phyloP scores from a whole-genome alignment of 1,140 invertebrate species.

The Drosophila cardini region DNA sequence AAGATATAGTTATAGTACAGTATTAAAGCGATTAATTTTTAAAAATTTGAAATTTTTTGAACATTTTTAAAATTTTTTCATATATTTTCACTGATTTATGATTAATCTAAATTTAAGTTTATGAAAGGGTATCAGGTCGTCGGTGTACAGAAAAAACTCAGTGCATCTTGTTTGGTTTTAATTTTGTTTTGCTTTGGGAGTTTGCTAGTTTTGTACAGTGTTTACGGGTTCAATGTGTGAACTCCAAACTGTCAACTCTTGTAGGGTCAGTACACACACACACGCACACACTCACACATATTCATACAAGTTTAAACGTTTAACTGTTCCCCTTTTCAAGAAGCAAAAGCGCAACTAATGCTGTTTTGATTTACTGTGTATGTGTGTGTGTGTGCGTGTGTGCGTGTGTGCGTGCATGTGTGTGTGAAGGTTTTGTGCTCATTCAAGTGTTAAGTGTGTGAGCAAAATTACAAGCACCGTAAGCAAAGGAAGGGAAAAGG shows the following conservation, averaged over 20 bases:
- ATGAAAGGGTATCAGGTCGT: too few species aligned
- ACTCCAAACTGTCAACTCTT: constrained; percentile 25
- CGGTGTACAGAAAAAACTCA: too few species aligned
- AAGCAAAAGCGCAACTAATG: constrained; percentile 75
- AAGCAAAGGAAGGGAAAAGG: constrained; percentile 3
- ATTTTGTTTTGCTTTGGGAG: constrained; percentile 21
- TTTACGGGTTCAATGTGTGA: constrained; percentile 23
- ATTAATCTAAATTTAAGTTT: too few species aligned
- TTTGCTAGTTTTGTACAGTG: background rate
- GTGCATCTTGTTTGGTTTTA: constrained; percentile 2
- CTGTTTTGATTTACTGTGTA: constrained; percentile 50
- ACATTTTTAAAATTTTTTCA: too few species aligned
- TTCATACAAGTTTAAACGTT: background rate
- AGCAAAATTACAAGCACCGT: constrained; percentile 32
- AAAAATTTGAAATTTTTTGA: too few species aligned
- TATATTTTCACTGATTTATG: too few species aligned
- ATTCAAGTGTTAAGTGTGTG: constrained; percentile 46
- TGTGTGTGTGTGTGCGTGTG: constrained; percentile 1
- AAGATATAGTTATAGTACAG: too few species aligned
- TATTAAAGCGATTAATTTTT: too few species aligned
- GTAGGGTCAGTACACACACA: constrained; percentile 6
- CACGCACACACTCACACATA: background rate
- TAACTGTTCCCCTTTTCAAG: constrained; percentile 17
- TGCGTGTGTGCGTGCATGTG: constrained; percentile 16
- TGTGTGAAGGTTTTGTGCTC: constrained; percentile 4